These are phyloP conservation scores for Catharus bicknelli DNA, from an alignment of 2,113 vertebrate genomes.

Conservation along the genomic window DNA sequence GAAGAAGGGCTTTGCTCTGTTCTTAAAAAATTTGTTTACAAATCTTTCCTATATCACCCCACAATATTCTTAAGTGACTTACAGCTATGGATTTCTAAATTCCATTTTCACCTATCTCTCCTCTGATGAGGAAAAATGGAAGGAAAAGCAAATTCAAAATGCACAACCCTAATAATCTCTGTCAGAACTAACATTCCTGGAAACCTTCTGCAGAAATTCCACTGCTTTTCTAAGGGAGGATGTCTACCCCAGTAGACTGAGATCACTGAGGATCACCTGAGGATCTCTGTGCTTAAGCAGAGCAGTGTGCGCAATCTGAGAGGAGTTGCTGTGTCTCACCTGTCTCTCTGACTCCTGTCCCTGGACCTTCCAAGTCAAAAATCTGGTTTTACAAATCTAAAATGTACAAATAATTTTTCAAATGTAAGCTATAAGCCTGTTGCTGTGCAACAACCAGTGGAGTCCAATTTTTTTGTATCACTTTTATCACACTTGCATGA, in stretches of 20 bases:
- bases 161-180: background rate
- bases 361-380: background rate
- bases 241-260: background rate
- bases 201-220: background rate
- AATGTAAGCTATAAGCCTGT: background rate
- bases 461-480: background rate
- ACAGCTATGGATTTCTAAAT: background rate
- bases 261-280: background rate
- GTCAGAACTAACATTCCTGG: background rate
- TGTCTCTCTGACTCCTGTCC: too few relatives aligned
- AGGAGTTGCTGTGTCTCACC: too few relatives aligned
- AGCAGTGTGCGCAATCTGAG: background rate
- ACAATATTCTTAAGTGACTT: background rate
- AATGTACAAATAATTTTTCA: background rate
- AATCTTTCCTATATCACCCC: background rate
- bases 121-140: background rate
- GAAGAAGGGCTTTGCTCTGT: background rate
- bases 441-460: background rate
- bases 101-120: background rate
- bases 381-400: background rate
- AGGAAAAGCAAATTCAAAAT: background rate
- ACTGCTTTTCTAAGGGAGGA: background rate
- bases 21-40: background rate
- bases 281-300: background rate
- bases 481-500: background rate